These are phyloP conservation scores for Vanacampus margaritifer DNA, from an alignment of 2,113 vertebrate genomes.

Conservation along the genomic window DNA sequence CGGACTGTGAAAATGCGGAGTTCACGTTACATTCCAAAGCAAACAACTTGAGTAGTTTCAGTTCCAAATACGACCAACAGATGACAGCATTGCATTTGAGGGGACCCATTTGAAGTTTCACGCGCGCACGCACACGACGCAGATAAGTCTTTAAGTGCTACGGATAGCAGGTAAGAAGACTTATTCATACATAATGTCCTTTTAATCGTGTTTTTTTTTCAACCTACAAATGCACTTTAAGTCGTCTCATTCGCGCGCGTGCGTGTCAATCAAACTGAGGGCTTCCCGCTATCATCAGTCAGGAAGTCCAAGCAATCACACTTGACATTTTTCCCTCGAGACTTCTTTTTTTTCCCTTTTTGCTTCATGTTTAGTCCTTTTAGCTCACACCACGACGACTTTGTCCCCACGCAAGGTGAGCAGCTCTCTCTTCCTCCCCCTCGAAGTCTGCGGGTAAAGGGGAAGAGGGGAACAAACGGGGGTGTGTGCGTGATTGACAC, in stretches of 20 bases:
- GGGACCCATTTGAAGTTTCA: background rate
- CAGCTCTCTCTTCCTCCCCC: no score
- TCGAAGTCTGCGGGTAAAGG: background rate
- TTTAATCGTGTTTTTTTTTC: background rate
- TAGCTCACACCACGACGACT: background rate
- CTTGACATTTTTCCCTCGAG: background rate
- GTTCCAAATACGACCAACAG: background rate
- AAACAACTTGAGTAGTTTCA: no score
- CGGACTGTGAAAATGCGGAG: no score
- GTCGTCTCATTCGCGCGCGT: background rate
- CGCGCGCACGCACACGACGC: background rate
- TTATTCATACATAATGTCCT: background rate
- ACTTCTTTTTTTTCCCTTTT: background rate
- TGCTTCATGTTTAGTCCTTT: background rate
- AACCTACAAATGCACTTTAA: background rate
- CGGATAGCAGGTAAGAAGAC: background rate
- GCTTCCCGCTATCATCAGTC: background rate
- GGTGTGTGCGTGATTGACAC: constrained; percentile 1
- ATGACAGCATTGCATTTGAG: background rate
- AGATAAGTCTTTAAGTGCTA: background rate
- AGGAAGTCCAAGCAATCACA: background rate
- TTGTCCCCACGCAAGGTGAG: background rate
- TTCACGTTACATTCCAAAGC: no score
- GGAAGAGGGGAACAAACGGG: background rate
- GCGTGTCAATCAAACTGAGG: background rate